Evolutionary conservation across 2,113 vertebrate species (phyloP).

Genomic region (Pteruthius melanotis): DNA sequence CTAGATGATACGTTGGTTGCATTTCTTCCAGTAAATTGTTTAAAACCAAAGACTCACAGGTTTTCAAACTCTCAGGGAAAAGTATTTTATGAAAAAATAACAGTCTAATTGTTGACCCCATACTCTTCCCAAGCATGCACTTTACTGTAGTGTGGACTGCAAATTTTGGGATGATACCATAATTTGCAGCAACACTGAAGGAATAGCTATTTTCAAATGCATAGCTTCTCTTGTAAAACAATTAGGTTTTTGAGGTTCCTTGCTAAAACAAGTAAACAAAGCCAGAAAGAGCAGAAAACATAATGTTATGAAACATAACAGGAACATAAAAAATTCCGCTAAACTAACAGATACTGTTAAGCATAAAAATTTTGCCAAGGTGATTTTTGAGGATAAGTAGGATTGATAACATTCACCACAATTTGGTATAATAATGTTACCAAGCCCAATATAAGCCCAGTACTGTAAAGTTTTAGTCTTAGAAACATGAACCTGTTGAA

Average conservation of each 20-base stretch:
- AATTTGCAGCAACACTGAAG: background rate
- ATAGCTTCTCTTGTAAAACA: background rate
- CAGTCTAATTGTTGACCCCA: background rate
- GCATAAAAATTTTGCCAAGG: background rate
- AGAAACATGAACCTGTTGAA: background rate
- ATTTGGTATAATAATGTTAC: background rate
- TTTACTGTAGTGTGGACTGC: background rate
- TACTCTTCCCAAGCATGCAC: background rate
- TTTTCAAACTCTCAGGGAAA: slow-evolving; percentile 3
- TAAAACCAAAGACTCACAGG: slow-evolving; percentile 51
- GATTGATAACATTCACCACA: background rate
- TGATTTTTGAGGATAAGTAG: background rate
- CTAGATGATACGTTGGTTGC: slow-evolving; percentile 51
- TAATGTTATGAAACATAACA: background rate
- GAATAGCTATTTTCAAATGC: background rate
- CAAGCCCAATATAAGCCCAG: background rate
- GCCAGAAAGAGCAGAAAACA: background rate
- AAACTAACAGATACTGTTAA: background rate
- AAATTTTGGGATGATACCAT: background rate
- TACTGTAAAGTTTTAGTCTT: background rate
- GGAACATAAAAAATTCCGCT: background rate
- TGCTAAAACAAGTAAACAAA: background rate
- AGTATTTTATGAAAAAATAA: background rate
- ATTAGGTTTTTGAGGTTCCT: background rate
- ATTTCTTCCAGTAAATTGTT: slow-evolving; percentile 67